Evolutionary conservation across 2,113 vertebrate species (phyloP).

Genomic region (Passer montanus): DNA sequence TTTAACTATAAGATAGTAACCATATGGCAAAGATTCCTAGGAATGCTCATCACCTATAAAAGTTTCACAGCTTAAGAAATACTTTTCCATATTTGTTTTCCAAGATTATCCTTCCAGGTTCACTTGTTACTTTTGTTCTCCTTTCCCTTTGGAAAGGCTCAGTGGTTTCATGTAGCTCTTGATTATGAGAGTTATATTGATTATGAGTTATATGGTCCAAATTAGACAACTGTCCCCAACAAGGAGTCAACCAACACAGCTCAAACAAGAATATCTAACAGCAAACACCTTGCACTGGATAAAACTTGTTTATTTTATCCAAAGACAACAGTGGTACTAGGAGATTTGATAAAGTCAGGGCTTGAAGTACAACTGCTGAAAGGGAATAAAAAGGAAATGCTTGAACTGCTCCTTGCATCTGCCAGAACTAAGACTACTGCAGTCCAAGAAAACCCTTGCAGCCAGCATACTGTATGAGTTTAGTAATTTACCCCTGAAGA

Average conservation of each 20-base stretch:
- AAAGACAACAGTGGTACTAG: neutral
- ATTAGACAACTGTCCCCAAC: neutral
- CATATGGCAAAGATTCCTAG: neutral
- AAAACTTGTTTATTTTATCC: neutral
- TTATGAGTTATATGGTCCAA: neutral
- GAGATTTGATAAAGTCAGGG: neutral
- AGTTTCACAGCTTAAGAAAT: neutral
- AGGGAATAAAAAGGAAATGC: neutral
- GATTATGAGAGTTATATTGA: neutral
- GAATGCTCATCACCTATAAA: neutral
- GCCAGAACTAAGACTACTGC: neutral
- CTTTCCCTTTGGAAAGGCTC: neutral
- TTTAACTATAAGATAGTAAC: neutral
- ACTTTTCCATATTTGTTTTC: neutral
- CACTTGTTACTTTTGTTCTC: neutral
- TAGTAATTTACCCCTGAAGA: neutral
- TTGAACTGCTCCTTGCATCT: neutral
- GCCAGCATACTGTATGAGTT: neutral
- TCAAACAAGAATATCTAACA: neutral
- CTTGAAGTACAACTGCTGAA: neutral
- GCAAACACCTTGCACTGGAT: neutral
- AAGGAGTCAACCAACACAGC: neutral
- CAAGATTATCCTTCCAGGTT: neutral
- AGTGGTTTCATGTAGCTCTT: neutral
- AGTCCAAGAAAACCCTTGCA: neutral